Evolutionary conservation across 1,140 invertebrate genomes (phyloP), one percentile per base, ranked within the genome.

Genomic region (Drosophila funebris): DNA sequence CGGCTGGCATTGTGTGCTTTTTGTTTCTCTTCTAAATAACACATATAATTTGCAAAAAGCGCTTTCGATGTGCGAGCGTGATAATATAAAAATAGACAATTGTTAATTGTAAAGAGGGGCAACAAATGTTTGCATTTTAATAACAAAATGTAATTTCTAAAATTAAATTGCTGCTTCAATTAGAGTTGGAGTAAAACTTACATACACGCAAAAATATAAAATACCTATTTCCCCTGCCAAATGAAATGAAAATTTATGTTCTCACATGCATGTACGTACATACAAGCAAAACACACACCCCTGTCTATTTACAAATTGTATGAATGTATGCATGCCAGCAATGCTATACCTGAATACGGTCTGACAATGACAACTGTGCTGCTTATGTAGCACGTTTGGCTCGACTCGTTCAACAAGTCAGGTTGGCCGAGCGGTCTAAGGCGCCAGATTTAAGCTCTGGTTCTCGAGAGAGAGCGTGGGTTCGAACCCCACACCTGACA

Each of bases 401-500:
- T 36, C 39, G 8, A 54, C 48, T 37, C 67, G 62, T 29, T 54
- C 58, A 77, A 70, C 61, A 70, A 77, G 93, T 93, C 93, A 94
- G 94, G 93, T 94, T 94, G 94, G 94, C 94, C 94, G 94, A 94
- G 94, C 93, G 94, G 94, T 94, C 94, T 94, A 94, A 94, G 94
- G 94, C 94, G 94, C 94, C 94, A 94, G 94, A 94, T 94, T 95
- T 94, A 94, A 94, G 94, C 93, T 94, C 94, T 94, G 94, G 94
- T 95, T 94, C 94, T 93, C 94, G 92, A 93, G 85, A 92, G 94
- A 94, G 94, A 94, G 94, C 94, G 94, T 95, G 94, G 94, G 94
- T 95, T 95, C 94, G 94, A 95, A 94, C 94, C 94, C 94, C 94
- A 95, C 94, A 95, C 93, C 94, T 95, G 94, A 94, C 94, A 95